Base-by-base conservation (phyloP, 2,797 vertebrate genomes). In the Sandelia bainsii region DNA sequence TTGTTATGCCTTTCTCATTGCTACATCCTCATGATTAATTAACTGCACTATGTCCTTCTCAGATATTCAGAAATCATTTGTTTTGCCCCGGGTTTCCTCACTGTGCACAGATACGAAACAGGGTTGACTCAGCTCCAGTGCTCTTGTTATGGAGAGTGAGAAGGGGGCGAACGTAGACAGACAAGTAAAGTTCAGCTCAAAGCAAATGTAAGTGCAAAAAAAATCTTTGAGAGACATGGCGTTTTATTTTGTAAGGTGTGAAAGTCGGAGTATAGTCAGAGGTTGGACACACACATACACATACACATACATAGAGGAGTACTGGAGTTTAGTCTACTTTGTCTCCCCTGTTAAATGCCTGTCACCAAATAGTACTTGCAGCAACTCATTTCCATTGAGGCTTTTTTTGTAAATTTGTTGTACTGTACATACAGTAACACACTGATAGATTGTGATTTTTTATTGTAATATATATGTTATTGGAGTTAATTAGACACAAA, bases 121-220 rank as follows among this genome's bases (percentile, higher is more conserved):
- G n/a, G 80, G 54, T 11, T 0, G 50, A 76, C 80, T 88, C 84
- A 65, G 82, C 86, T 88, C 89, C 62, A 90, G 85, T 32, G 69
- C 50, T 75, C 37, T 48, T 65, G 37, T 16, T 57, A 58, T 7
- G 9, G 60, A 12, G 27, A 19, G 67, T 1, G 69, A 48, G 63
- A 48, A 2, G 32, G 32, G 62, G 61, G 77, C 1, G 75, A 68
- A 34, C 9, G 51, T 17, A 58, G 88, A 82, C 82, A 62, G 87
- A 81, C 45, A 63, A 62, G 85, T 74, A 8, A 90, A 83, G 90
- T 90, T 49, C 60, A 81, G 44, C 16, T 57, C 68, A 75, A 80
- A 42, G 87, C 62, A 65, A 71, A 69, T 46, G 89, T 65, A 92
- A 78, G 90, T 89, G 81, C 14, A 56, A 64, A 69, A 68, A 64